Conservation (phyloP, 1,140 invertebrate species). For the Hylyphantes graminicola region DNA sequence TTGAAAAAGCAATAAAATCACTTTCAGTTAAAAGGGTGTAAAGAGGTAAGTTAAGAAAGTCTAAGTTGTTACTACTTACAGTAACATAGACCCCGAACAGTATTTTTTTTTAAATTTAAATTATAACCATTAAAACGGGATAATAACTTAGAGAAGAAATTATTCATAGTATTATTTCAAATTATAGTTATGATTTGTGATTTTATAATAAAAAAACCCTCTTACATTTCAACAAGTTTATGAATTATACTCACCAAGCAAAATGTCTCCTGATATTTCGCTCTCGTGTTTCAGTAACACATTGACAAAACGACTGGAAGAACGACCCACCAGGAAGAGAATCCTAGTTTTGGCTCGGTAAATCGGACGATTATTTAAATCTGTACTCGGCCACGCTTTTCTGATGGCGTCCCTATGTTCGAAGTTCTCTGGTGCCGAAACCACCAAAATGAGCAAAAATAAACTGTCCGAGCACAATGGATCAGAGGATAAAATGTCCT, state of each 20-base stretch:
- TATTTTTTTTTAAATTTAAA: too few relatives aligned
- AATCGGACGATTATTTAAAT: conserved; percentile 35
- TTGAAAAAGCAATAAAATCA: too few relatives aligned
- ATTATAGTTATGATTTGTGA: too few relatives aligned
- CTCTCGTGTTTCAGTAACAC: conserved; percentile 35
- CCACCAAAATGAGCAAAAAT: conserved; percentile 67
- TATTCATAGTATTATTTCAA: too few relatives aligned
- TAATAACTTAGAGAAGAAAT: too few relatives aligned
- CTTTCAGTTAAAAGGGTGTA: too few relatives aligned
- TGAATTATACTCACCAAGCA: conserved; percentile 65
- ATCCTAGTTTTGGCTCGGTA: background rate
- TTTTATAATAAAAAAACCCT: too few relatives aligned
- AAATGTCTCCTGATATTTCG: conserved; percentile 73
- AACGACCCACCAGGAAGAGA: conserved; percentile 49
- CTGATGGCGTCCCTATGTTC: conserved; percentile 66
- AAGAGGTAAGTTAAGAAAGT: too few relatives aligned
- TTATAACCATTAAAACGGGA: too few relatives aligned
- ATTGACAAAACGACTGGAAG: background rate
- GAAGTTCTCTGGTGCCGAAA: conserved; percentile 68
- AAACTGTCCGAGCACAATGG: background rate
- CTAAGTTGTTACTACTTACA: too few relatives aligned
- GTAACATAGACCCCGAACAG: too few relatives aligned
- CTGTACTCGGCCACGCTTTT: conserved; percentile 64
- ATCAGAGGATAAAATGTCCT: conserved; percentile 9
- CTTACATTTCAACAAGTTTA: too few relatives aligned